Percentiles rank a stretch among this genome's conserved stretches.
phyloP scores from a whole-genome alignment of 1,140 invertebrate genomes.

The Chionoecetes opilio region DNA sequence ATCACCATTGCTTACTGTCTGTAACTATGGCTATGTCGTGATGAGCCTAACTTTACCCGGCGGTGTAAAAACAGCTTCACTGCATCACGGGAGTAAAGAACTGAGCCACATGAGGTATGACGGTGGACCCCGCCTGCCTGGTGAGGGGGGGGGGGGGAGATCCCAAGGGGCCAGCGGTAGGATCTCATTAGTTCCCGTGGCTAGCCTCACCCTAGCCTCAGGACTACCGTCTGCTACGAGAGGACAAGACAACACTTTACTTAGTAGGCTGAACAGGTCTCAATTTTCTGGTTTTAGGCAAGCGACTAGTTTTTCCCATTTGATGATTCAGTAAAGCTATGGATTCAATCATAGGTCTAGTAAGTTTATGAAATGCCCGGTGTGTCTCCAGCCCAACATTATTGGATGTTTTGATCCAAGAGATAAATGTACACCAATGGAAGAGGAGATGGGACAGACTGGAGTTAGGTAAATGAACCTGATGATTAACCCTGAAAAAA shows the following conservation, averaged over 20 bases:
- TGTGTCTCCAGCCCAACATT: conserved; percentile 7
- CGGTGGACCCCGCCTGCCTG: neutral
- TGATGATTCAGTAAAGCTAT: neutral
- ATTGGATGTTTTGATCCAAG: neutral
- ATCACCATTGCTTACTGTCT: conserved; percentile 75
- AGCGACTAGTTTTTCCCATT: conserved; percentile 16
- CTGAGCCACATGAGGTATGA: conserved; percentile 70
- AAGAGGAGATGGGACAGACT: neutral
- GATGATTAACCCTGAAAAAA: neutral
- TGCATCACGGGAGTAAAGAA: conserved; percentile 9
- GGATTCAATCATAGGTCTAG: neutral
- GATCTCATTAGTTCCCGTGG: neutral
- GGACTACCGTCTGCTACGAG: neutral
- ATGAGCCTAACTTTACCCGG: conserved; percentile 57
- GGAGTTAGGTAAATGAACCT: neutral
- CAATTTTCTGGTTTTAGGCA: neutral
- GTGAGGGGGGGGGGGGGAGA: neutral
- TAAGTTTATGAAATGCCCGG: conserved; percentile 7
- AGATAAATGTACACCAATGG: too few species aligned
- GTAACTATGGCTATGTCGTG: conserved; percentile 66
- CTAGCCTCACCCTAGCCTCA: neutral
- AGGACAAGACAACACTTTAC: conserved; percentile 17
- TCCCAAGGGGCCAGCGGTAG: neutral
- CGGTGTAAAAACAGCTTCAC: conserved; percentile 52
- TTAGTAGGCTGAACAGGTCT: neutral